Conservation (phyloP, 2,888 invertebrate genomes). For the Pseudococcus longispinus region DNA sequence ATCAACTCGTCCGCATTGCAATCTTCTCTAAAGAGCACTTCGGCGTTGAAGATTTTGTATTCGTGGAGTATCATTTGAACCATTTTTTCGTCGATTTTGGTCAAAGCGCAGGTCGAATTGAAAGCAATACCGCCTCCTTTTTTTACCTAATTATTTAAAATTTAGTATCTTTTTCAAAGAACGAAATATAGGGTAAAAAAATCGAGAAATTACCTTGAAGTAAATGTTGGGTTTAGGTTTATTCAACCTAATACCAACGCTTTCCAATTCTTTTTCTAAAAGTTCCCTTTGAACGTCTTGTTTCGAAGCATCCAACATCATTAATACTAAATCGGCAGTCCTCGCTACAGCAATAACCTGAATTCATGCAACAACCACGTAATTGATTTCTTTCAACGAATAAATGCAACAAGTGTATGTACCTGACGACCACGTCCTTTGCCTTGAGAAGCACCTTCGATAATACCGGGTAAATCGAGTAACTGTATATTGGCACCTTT, state of each 20-base stretch:
- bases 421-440: conserved; percentile 89
- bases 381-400: neutral
- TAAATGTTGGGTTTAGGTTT: conserved; percentile 96
- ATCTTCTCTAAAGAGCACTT: conserved; percentile 92
- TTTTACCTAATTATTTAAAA: conserved; percentile 70
- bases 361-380: neutral
- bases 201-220: conserved; percentile 76
- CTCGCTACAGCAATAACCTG: conserved; percentile 97
- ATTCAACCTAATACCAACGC: conserved; percentile 96
- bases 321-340: conserved; percentile 95
- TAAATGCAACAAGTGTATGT: neutral
- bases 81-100: conserved; percentile 94
- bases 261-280: conserved; percentile 93
- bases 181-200: neutral
- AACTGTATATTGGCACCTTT: conserved; percentile 98
- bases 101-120: conserved; percentile 92
- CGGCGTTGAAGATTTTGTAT: conserved; percentile 96
- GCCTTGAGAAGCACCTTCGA: conserved; percentile 97
- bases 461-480: conserved; percentile 98
- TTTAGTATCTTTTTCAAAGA: neutral
- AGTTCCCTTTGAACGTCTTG: conserved; percentile 92
- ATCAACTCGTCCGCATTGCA: conserved; percentile 95
- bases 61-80: conserved; percentile 98
- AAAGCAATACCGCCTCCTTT: conserved; percentile 97
- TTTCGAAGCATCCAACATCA: conserved; percentile 99